Conservation (phyloP, 1,140 invertebrate genomes). For the Bombyx mori region DNA sequence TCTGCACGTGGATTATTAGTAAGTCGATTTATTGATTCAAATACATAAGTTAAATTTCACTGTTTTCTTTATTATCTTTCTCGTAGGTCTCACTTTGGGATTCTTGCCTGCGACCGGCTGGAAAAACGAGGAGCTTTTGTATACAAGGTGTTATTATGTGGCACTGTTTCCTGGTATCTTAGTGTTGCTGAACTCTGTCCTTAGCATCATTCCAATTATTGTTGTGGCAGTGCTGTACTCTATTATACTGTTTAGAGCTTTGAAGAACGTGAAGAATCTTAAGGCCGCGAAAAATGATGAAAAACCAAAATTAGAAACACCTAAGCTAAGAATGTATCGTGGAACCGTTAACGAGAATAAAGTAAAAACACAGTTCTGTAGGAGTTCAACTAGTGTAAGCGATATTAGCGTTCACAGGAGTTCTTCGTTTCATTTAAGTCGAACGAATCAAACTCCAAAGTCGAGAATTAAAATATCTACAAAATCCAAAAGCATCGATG, state of each 20-base stretch:
- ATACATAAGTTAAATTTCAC: no score
- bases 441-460: slow-evolving; percentile 13
- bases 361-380: slow-evolving; percentile 8
- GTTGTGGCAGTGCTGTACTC: slow-evolving; percentile 69
- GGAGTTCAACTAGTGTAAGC: not conserved
- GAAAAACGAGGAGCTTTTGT: slow-evolving; percentile 58
- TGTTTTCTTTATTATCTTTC: not conserved
- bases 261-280: slow-evolving; percentile 63
- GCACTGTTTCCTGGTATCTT: slow-evolving; percentile 62
- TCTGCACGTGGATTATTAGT: slow-evolving; percentile 71
- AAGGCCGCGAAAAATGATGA: slow-evolving; percentile 30
- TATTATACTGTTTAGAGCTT: slow-evolving; percentile 68
- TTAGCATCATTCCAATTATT: slow-evolving; percentile 69
- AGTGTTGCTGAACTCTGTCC: slow-evolving; percentile 65
- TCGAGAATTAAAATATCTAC: slow-evolving; percentile 5
- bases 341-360: slow-evolving; percentile 28
- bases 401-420: slow-evolving; percentile 33
- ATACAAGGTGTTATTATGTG: slow-evolving; percentile 69
- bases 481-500: slow-evolving; percentile 39
- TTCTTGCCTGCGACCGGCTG: slow-evolving; percentile 72
- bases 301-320: slow-evolving; percentile 22
- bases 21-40: slow-evolving; percentile 16
- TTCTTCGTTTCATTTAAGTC: slow-evolving; percentile 35
- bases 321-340: slow-evolving; percentile 47
- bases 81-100: slow-evolving; percentile 69